Conservation (phyloP, 2,113 vertebrate genomes). For the Oceanodroma tethys region DNA sequence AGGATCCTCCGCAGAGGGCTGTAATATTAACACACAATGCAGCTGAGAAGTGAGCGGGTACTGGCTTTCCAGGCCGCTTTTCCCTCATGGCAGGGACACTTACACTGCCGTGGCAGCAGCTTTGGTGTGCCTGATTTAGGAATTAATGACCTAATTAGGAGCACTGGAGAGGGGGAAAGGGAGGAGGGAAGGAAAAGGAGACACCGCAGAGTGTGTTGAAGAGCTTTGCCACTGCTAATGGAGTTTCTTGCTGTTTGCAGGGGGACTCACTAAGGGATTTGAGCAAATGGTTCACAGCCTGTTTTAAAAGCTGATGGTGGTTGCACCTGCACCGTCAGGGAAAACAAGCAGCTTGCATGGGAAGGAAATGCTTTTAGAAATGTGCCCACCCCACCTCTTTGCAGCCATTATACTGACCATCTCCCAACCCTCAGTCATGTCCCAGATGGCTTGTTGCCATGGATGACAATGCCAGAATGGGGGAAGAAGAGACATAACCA, state of each 20-base stretch:
- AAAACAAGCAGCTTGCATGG: background rate
- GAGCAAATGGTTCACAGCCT: background rate
- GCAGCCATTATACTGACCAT: background rate
- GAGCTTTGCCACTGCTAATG: background rate
- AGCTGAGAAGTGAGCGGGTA: background rate
- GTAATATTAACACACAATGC: background rate
- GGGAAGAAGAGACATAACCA: background rate
- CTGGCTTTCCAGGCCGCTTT: background rate
- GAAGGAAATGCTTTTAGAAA: background rate
- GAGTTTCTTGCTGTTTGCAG: background rate
- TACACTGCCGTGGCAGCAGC: background rate
- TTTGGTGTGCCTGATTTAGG: conserved; percentile 13
- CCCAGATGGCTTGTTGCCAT: background rate
- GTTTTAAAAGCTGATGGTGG: background rate
- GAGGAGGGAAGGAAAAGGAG: background rate
- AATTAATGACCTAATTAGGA: conserved; percentile 31
- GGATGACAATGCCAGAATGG: background rate
- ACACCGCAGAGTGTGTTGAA: background rate
- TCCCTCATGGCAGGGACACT: background rate
- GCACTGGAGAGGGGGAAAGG: background rate
- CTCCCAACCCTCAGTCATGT: background rate
- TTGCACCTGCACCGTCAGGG: background rate
- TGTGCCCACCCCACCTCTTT: background rate
- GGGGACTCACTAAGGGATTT: background rate
- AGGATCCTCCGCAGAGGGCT: background rate